Conservation (phyloP, 2,888 invertebrate genomes). For the Entomobrya proxima region DNA sequence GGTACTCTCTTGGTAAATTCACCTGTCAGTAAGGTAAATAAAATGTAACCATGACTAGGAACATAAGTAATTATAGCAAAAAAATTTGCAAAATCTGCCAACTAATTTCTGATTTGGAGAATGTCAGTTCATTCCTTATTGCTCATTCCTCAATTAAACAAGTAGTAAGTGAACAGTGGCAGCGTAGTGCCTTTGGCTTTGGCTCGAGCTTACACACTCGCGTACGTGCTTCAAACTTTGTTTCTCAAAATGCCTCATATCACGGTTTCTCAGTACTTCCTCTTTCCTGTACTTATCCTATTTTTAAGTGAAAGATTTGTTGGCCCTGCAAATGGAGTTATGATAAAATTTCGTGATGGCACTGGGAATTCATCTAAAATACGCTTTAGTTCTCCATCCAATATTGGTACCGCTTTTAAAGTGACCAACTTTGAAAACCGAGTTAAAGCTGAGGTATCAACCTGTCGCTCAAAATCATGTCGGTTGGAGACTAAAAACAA, state of each 20-base stretch:
- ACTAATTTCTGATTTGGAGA: neutral
- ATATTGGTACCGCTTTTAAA: neutral
- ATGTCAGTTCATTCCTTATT: neutral
- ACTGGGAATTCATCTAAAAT: slow-evolving; percentile 13
- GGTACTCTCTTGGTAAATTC: too few relatives aligned
- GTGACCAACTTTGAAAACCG: neutral
- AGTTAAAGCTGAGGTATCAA: neutral
- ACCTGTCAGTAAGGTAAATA: too few relatives aligned
- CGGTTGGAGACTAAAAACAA: neutral
- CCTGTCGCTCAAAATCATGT: neutral
- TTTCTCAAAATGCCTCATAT: slow-evolving; percentile 18
- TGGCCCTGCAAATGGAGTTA: slow-evolving; percentile 25
- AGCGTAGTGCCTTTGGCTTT: too few relatives aligned
- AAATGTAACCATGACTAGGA: too few relatives aligned
- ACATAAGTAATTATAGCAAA: neutral
- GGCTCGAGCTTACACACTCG: neutral
- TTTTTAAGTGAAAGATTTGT: neutral
- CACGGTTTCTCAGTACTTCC: neutral
- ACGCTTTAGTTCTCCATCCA: slow-evolving; percentile 21
- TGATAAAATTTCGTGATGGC: neutral
- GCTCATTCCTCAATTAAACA: neutral
- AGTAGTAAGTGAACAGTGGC: too few relatives aligned
- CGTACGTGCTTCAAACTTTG: too few relatives aligned
- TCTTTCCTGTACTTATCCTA: neutral
- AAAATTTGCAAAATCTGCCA: neutral